Conservation (phyloP, 1,140 invertebrate genomes). For the Drosophila dunni region DNA sequence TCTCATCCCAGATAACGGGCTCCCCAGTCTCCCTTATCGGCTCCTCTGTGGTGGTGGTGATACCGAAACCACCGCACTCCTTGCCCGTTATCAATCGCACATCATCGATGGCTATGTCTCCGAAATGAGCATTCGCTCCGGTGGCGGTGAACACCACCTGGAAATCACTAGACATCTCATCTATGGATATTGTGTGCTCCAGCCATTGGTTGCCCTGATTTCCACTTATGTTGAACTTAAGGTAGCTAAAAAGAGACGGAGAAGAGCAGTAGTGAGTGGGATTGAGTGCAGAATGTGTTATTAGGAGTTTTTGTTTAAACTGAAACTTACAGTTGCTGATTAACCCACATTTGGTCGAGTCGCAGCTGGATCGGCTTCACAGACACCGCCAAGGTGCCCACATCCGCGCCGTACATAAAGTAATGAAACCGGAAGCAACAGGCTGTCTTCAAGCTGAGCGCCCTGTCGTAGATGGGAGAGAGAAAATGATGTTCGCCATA, state of each 20-base stretch:
- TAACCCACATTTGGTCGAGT: constrained; percentile 46
- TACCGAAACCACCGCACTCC: constrained; percentile 47
- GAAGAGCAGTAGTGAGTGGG: neutral
- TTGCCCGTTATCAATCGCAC: constrained; percentile 69
- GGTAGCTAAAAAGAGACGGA: constrained; percentile 21
- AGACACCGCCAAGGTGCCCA: constrained; percentile 67
- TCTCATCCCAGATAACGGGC: constrained; percentile 35
- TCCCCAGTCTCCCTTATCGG: constrained; percentile 3
- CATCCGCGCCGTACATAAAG: constrained; percentile 75
- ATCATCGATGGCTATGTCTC: constrained; percentile 82
- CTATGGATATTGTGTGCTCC: constrained; percentile 71
- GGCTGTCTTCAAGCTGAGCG: constrained; percentile 63
- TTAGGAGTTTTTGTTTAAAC: constrained; percentile 12
- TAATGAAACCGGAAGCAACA: constrained; percentile 81
- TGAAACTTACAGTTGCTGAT: constrained; percentile 34
- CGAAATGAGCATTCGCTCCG: constrained; percentile 39
- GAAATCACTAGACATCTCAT: constrained; percentile 72
- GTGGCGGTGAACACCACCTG: constrained; percentile 70
- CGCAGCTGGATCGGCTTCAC: constrained; percentile 58
- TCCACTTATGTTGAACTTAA: constrained; percentile 50
- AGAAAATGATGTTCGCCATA: constrained; percentile 43
- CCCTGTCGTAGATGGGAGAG: constrained; percentile 68
- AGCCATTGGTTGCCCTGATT: constrained; percentile 65
- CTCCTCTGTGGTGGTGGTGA: constrained; percentile 45
- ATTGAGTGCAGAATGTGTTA: neutral